Evolutionary conservation across 2,113 vertebrate genomes (phyloP).

Genomic region (Phylloscopus whistleri): DNA sequence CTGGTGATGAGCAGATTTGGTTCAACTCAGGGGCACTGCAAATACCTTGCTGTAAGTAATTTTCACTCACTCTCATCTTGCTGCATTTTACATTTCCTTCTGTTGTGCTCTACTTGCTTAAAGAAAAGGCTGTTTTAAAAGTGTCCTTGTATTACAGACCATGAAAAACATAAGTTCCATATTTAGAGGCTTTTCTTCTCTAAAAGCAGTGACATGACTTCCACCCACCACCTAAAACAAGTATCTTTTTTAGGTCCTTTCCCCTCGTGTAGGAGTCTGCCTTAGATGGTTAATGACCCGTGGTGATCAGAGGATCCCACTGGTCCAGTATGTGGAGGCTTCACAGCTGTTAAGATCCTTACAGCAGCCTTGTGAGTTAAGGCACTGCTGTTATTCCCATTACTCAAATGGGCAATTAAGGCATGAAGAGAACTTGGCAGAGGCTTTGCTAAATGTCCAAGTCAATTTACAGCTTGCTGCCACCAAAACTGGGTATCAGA

Average conservation of each 20-base stretch:
- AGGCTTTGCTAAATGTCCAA: neutral
- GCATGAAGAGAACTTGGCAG: neutral
- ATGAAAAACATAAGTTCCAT: neutral
- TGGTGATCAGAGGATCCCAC: neutral
- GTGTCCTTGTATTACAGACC: neutral
- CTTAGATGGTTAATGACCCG: neutral
- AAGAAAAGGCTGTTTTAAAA: neutral
- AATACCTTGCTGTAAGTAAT: neutral
- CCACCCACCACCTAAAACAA: neutral
- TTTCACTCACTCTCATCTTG: neutral
- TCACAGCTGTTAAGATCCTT: neutral
- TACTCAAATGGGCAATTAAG: conserved; percentile 5
- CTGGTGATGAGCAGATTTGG: neutral
- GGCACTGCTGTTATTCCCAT: neutral
- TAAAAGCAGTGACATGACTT: neutral
- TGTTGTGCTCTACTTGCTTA: neutral
- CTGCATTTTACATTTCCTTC: neutral
- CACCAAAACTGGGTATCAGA: neutral
- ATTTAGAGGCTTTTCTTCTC: neutral
- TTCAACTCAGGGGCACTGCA: neutral
- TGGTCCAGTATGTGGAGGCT: neutral
- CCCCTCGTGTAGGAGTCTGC: neutral
- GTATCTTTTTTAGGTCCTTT: neutral
- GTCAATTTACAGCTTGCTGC: neutral
- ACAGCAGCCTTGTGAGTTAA: neutral